phyloP scores from a whole-genome alignment of 2,888 invertebrate species.

The Stegana nigrithorax region DNA sequence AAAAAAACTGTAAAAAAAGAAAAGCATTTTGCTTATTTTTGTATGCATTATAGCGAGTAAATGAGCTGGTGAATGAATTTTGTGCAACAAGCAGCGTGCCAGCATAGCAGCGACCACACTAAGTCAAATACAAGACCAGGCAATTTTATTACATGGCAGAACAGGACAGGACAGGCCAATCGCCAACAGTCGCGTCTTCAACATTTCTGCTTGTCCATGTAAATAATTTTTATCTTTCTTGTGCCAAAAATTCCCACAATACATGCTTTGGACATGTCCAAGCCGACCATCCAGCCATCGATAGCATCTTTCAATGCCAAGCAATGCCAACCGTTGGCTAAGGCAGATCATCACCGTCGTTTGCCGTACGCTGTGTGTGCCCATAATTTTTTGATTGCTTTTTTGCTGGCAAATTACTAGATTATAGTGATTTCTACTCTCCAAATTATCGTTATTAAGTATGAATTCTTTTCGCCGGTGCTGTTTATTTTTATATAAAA shows the following conservation, averaged over 20 bases:
- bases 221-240: too few species aligned
- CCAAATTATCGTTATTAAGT: constrained; percentile 53
- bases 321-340: background rate
- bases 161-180: background rate
- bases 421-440: constrained; percentile 40
- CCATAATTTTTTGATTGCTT: constrained; percentile 57
- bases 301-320: constrained; percentile 16
- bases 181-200: constrained; percentile 10
- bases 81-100: constrained; percentile 32
- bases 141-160: constrained; percentile 46
- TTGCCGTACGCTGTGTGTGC: constrained; percentile 41
- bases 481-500: constrained; percentile 1
- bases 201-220: too few species aligned
- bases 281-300: background rate
- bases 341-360: too few species aligned
- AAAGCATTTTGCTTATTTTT: too few species aligned
- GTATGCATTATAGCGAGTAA: too few species aligned
- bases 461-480: constrained; percentile 35
- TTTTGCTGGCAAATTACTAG: constrained; percentile 58
- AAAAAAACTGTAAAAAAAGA: background rate
- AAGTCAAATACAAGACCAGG: constrained; percentile 56
- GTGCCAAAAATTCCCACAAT: too few species aligned
- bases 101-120: constrained; percentile 50
- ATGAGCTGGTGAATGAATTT: constrained; percentile 42
- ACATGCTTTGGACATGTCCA: too few species aligned